Conservation (phyloP, 2,888 invertebrate genomes). For the Gryllus longicercus region DNA sequence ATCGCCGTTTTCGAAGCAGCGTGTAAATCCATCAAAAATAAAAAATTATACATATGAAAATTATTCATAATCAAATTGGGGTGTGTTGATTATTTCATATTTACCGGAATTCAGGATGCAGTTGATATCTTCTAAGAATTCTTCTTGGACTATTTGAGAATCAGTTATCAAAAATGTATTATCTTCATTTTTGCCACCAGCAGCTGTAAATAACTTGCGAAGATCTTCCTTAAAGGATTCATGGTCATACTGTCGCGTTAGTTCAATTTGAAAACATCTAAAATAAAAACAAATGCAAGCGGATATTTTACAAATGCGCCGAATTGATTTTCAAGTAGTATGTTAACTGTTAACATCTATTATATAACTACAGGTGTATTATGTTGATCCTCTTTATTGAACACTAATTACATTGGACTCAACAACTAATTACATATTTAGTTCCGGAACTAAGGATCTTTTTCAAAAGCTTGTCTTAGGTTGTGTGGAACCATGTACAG, state of each 20-base stretch:
- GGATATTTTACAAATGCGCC: background rate
- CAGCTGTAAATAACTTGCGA: conserved; percentile 71
- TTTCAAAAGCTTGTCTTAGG: too few relatives aligned
- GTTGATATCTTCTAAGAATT: conserved; percentile 88
- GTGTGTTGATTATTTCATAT: too few relatives aligned
- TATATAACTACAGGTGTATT: too few relatives aligned
- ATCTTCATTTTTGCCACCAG: conserved; percentile 69
- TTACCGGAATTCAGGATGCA: conserved; percentile 84
- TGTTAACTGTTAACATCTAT: too few relatives aligned
- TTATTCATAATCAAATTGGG: too few relatives aligned
- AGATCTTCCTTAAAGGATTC: conserved; percentile 81
- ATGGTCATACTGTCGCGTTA: conserved; percentile 80
- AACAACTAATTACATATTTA: background rate
- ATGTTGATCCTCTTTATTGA: too few relatives aligned
- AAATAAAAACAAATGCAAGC: conserved; percentile 28
- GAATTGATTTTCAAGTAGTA: background rate
- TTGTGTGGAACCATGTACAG: too few relatives aligned
- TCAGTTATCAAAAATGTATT: conserved; percentile 86
- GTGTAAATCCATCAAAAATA: too few relatives aligned
- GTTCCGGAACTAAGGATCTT: background rate
- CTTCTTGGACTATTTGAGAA: conserved; percentile 85
- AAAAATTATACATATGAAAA: too few relatives aligned
- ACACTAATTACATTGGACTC: too few relatives aligned
- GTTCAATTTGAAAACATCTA: conserved; percentile 83
- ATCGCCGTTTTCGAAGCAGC: too few relatives aligned